These are phyloP conservation scores for Varecia variegata DNA, from an alignment of 2,797 vertebrate genomes.

Conservation along the genomic window DNA sequence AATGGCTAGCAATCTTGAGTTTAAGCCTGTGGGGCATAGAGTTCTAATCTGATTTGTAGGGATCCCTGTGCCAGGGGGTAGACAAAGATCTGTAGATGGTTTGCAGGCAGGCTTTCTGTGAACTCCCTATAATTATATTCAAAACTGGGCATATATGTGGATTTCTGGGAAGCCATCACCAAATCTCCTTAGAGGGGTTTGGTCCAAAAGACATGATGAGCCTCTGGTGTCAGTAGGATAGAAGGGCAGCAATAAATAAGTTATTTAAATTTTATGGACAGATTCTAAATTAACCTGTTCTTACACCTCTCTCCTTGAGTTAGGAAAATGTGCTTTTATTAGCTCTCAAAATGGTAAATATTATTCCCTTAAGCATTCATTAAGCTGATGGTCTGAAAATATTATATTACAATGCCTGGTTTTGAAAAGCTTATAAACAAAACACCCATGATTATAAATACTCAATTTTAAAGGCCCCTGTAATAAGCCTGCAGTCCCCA, in stretches of 20 bases:
- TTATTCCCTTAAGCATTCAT: constrained; percentile 38
- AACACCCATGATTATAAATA: not conserved
- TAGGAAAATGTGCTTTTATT: constrained; percentile 40
- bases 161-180: not conserved
- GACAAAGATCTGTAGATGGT: not conserved
- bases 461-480: not conserved
- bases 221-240: not conserved
- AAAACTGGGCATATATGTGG: not conserved
- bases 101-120: not conserved
- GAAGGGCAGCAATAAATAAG: not conserved
- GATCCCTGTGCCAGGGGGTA: not conserved
- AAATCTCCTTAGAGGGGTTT: not conserved
- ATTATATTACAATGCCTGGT: constrained; percentile 29
- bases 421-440: constrained; percentile 54
- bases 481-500: not conserved
- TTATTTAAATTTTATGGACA: constrained; percentile 27
- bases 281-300: constrained; percentile 31
- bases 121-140: not conserved
- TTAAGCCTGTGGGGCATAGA: not conserved
- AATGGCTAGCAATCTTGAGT: not conserved
- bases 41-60: not conserved
- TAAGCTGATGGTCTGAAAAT: constrained; percentile 39
- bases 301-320: not conserved
- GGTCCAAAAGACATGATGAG: not conserved
- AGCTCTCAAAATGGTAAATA: constrained; percentile 32